Percentiles rank a stretch among this genome's conserved stretches.
phyloP scores from a whole-genome alignment of 2,888 invertebrate genomes.

The Drosophila testacea region DNA sequence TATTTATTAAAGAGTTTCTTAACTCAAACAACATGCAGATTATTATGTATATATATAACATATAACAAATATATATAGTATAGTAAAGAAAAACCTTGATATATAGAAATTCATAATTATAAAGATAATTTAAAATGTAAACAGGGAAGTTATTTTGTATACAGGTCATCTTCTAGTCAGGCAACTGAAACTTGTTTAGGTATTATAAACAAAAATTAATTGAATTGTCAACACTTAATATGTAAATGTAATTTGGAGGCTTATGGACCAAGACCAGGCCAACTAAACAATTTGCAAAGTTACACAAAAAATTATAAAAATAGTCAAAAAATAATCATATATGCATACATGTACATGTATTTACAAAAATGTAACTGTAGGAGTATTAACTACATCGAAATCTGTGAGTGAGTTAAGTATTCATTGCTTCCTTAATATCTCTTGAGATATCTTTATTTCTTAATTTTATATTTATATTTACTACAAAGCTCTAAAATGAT shows the following conservation, averaged over 20 bases:
- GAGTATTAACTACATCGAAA: not conserved
- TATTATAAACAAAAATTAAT: slow-evolving; percentile 60
- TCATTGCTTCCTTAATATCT: not conserved
- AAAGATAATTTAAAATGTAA: too few relatives aligned
- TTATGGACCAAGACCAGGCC: slow-evolving; percentile 32
- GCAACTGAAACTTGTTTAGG: slow-evolving; percentile 4
- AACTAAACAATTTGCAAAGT: slow-evolving; percentile 6
- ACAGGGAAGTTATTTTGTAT: too few relatives aligned
- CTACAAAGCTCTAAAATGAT: not conserved
- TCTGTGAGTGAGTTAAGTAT: not conserved
- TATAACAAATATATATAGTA: too few relatives aligned
- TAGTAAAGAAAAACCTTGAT: too few relatives aligned
- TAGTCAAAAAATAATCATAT: not conserved
- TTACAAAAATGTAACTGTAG: not conserved
- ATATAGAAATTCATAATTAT: too few relatives aligned
- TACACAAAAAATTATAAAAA: slow-evolving; percentile 1
- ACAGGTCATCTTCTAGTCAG: not conserved
- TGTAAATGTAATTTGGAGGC: slow-evolving; percentile 33
- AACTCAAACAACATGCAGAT: not conserved
- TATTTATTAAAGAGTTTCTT: not conserved
- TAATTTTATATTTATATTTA: slow-evolving; percentile 15
- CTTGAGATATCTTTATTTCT: slow-evolving; percentile 4
- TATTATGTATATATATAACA: too few relatives aligned
- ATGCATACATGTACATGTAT: not conserved
- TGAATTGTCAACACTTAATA: slow-evolving; percentile 66